A percentile compares a stretch with the other conserved stretches of the same genome.
These are phyloP conservation scores for Orussus abietinus DNA, from an alignment of 1,140 invertebrate genomes.

Conservation along the genomic window DNA sequence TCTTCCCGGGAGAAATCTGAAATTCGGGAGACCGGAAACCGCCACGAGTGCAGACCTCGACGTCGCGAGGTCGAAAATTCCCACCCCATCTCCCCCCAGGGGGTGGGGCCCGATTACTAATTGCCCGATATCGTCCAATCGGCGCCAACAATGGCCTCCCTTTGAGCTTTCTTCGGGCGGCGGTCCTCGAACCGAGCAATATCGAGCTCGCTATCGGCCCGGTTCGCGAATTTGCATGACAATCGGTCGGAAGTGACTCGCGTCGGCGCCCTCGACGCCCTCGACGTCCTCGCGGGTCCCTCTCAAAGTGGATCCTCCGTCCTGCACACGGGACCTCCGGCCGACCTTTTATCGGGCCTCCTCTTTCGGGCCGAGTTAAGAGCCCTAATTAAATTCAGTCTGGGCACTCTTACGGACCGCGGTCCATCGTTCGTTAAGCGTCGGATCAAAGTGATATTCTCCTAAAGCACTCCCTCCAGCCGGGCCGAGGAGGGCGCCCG, in stretches of 20 bases:
- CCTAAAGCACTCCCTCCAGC: slow-evolving; percentile 30
- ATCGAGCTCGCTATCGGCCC: slow-evolving; percentile 25
- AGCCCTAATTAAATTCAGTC: slow-evolving; percentile 52
- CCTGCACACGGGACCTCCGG: slow-evolving; percentile 15
- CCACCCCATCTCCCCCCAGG: too few relatives aligned
- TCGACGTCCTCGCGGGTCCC: too few relatives aligned
- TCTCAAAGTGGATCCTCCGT: too few relatives aligned
- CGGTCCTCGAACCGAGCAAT: slow-evolving; percentile 21
- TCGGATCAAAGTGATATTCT: slow-evolving; percentile 50
- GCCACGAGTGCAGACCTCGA: too few relatives aligned
- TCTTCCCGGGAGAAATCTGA: too few relatives aligned
- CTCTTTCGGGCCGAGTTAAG: slow-evolving; percentile 33
- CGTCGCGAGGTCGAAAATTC: too few relatives aligned
- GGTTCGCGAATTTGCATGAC: slow-evolving; percentile 44
- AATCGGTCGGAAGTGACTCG: slow-evolving; percentile 30
- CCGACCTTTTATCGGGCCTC: slow-evolving; percentile 36
- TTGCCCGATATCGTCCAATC: too few relatives aligned
- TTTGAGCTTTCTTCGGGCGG: slow-evolving; percentile 13
- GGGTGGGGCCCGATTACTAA: too few relatives aligned
- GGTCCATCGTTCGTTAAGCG: slow-evolving; percentile 44
- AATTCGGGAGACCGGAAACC: too few relatives aligned
- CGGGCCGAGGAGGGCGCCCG: slow-evolving; percentile 18
- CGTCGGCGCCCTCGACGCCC: slow-evolving; percentile 28
- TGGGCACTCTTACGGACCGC: slow-evolving; percentile 44
- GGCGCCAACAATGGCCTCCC: slow-evolving; percentile 11